Base-by-base conservation (phyloP, 2,888 invertebrate species). In the Amphipyra tragopoginis region DNA sequence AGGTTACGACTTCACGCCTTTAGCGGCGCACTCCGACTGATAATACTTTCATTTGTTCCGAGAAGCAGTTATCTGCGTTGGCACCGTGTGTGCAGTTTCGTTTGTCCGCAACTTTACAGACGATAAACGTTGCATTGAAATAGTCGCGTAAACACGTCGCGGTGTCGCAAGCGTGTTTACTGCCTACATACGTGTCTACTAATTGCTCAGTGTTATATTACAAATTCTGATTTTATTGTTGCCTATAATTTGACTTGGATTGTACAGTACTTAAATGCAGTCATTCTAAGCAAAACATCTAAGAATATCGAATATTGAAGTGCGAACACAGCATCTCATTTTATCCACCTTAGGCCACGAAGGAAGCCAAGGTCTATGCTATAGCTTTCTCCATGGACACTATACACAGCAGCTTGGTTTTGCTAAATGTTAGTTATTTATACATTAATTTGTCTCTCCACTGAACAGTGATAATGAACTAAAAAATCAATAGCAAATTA, bases 1-100 rank as follows among this genome's bases (percentile, higher is more conserved):
- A 83, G 83, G 89, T 92, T 91, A 94, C 88, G 90, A 89, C 94
- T 93, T 94, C 92, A 93, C 93, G 94, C 88, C 86, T 92, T 88
- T 87, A 85, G 86, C 88, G 89, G 87, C 87, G 86, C 76, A 79
- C 82, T 83, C 82, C 80, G 82, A 90, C 91, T 93, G 94, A 93
- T 93, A 93, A 90, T 89, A 89, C 91, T 92, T 90, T 90, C 90
- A 91, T 91, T 87, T 81, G 90, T 93, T 94, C 94, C 81, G 83
- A 90, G 94, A 94, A 93, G 82, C 81, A 82, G 87, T 88, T 92
- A 92, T 92, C 92, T 91, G 80, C 75, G 73, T 66, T 72, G 65
- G 75, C 57, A 63, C 69, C 72, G 73, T 64, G 75, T 72, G 79
- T 64, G 80, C 78, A 61, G 80, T 80, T 63, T 77, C 77, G 76